Conservation (phyloP, 2,113 vertebrate genomes). For the Pogona vitticeps region DNA sequence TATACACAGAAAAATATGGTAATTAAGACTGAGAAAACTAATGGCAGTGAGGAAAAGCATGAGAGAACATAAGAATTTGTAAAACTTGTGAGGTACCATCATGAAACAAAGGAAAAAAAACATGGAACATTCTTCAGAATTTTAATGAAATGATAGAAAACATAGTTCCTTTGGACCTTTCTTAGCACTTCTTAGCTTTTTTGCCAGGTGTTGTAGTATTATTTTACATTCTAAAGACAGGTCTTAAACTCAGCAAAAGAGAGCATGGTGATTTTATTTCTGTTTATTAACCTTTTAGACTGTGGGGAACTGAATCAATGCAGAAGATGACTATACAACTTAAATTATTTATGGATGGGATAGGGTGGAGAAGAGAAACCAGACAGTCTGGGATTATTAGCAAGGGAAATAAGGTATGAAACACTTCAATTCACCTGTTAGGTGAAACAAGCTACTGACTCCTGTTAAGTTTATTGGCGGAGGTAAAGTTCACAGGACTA, state of each 20-base stretch:
- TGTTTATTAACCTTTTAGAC: constrained; percentile 24
- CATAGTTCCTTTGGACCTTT: background rate
- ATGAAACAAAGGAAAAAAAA: constrained; percentile 7
- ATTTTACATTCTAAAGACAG: background rate
- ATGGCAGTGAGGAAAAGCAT: background rate
- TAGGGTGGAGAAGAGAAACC: constrained; percentile 18
- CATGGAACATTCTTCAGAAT: background rate
- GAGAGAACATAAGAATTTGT: background rate
- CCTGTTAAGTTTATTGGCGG: background rate
- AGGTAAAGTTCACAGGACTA: background rate
- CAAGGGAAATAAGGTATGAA: background rate
- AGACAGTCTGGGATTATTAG: constrained; percentile 18
- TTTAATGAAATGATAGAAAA: constrained; percentile 16
- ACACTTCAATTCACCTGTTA: constrained; percentile 8
- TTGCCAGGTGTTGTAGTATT: constrained; percentile 1
- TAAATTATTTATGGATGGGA: constrained; percentile 41
- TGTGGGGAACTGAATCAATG: constrained; percentile 39
- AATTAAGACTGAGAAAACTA: too few relatives aligned
- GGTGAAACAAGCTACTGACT: constrained; percentile 11
- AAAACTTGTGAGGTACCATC: background rate
- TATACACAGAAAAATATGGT: too few relatives aligned
- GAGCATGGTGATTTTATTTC: constrained; percentile 17
- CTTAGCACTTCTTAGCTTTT: constrained; percentile 28
- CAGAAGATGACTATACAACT: constrained; percentile 11
- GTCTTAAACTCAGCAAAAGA: constrained; percentile 18